Evolutionary conservation across 23 tunicate genomes (phyloP).

Genomic region (Clavelina lepadiformis): DNA sequence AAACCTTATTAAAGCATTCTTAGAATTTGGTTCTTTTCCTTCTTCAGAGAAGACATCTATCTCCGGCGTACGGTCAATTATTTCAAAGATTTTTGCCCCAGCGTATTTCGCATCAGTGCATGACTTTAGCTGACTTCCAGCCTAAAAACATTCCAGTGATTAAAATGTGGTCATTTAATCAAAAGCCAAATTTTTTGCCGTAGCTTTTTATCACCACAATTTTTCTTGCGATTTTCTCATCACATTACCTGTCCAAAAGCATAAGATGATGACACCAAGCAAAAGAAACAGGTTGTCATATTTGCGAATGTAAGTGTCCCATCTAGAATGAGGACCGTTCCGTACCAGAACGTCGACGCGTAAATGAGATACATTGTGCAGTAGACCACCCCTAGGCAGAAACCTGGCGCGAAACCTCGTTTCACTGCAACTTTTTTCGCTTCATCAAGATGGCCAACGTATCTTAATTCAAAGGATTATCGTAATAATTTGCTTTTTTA

Average conservation of each 20-base stretch:
- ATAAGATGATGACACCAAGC: constrained; percentile 53
- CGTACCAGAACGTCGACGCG: constrained; percentile 72
- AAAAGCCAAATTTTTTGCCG: no score
- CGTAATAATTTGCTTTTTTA: no score
- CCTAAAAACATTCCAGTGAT: constrained; percentile 29
- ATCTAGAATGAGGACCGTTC: constrained; percentile 37
- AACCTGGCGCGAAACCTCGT: constrained; percentile 41
- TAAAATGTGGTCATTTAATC: no score
- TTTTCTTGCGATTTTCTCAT: no score
- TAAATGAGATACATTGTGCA: constrained; percentile 51
- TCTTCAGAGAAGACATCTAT: constrained; percentile 51
- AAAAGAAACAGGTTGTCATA: constrained; percentile 58
- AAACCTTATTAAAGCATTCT: constrained; percentile 20
- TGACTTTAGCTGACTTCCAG: constrained; percentile 45
- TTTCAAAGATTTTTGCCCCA: constrained; percentile 42
- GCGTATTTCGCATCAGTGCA: constrained; percentile 62
- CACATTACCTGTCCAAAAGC: constrained; percentile 75
- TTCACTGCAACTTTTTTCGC: constrained; percentile 57
- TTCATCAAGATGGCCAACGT: constrained; percentile 29
- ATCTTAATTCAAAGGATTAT: constrained; percentile 37
- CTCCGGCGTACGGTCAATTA: constrained; percentile 60
- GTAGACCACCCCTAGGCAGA: constrained; percentile 40
- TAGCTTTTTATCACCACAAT: no score
- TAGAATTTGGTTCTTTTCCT: constrained; percentile 30
- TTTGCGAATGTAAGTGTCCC: constrained; percentile 27